Conservation (phyloP, 2,888 invertebrate genomes). For the Suillia variegata region DNA sequence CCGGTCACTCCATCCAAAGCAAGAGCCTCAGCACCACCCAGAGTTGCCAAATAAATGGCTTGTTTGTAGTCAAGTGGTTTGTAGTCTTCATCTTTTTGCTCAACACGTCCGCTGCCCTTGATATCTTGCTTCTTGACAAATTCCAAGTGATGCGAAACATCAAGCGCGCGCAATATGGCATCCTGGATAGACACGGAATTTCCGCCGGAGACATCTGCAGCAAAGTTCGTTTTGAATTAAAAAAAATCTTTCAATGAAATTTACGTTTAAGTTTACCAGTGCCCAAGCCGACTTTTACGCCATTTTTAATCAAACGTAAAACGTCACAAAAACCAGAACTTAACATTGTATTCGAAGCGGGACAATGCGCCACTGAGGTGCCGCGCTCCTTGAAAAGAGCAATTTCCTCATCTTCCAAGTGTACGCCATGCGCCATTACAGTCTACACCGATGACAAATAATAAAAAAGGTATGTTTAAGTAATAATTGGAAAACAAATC, state of each 20-base stretch:
- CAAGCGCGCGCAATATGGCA: slow-evolving; percentile 74
- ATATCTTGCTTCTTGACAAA: slow-evolving; percentile 62
- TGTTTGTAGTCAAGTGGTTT: slow-evolving; percentile 73
- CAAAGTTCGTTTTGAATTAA: background rate
- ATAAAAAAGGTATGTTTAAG: background rate
- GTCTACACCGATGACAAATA: slow-evolving; percentile 61
- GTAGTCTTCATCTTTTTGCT: slow-evolving; percentile 33
- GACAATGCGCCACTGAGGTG: slow-evolving; percentile 82
- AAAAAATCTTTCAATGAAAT: background rate
- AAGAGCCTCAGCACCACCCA: slow-evolving; percentile 83
- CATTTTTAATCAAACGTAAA: slow-evolving; percentile 66
- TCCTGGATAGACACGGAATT: slow-evolving; percentile 77
- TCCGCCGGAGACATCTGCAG: slow-evolving; percentile 82
- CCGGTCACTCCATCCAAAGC: slow-evolving; percentile 76
- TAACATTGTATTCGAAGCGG: slow-evolving; percentile 82
- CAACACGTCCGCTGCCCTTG: slow-evolving; percentile 38
- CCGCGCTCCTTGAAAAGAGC: slow-evolving; percentile 66
- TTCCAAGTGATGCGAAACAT: slow-evolving; percentile 74
- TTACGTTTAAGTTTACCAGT: slow-evolving; percentile 67
- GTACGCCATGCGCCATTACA: slow-evolving; percentile 83
- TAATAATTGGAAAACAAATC: background rate
- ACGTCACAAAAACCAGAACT: slow-evolving; percentile 84
- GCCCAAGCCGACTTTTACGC: slow-evolving; percentile 81
- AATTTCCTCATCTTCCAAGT: slow-evolving; percentile 75
- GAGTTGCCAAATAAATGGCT: slow-evolving; percentile 82